phyloP scores from a whole-genome alignment of 1,140 invertebrate species.

The Pygmarrhopalites habei region DNA sequence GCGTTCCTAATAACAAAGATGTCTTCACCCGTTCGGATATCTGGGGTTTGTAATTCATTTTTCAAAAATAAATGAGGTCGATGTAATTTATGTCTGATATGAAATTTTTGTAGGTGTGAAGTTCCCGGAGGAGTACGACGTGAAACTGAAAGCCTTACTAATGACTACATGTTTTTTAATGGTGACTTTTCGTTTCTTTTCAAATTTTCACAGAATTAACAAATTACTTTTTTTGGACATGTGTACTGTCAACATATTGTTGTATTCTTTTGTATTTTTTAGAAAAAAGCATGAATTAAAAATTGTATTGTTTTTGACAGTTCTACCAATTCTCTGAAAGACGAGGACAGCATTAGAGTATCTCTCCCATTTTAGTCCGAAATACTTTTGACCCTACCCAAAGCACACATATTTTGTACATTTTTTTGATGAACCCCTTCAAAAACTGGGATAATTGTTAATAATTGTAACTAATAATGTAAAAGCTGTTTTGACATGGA shows the following conservation, averaged over 20 bases:
- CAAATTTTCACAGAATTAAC: not conserved
- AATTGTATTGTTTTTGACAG: not conserved
- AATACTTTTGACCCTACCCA: too few relatives aligned
- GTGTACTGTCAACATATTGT: not conserved
- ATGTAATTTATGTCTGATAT: too few relatives aligned
- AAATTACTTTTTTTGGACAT: not conserved
- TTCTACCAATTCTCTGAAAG: not conserved
- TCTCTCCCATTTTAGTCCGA: too few relatives aligned
- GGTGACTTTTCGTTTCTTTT: not conserved
- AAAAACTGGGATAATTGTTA: too few relatives aligned
- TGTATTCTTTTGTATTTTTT: not conserved
- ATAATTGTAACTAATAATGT: too few relatives aligned
- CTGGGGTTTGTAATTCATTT: too few relatives aligned
- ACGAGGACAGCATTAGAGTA: too few relatives aligned
- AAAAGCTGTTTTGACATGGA: too few relatives aligned
- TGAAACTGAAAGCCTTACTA: not conserved
- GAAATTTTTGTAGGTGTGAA: too few relatives aligned
- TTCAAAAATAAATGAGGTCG: too few relatives aligned
- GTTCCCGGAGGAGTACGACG: conserved; percentile 7
- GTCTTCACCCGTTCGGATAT: conserved; percentile 5
- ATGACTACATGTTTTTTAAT: not conserved
- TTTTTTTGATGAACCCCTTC: too few relatives aligned
- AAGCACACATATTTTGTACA: too few relatives aligned
- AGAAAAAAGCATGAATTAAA: not conserved
- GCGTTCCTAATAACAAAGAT: conserved; percentile 9